These are phyloP conservation scores for Coptotermes formosanus DNA, from an alignment of 1,140 invertebrate species.

Conservation along the genomic window DNA sequence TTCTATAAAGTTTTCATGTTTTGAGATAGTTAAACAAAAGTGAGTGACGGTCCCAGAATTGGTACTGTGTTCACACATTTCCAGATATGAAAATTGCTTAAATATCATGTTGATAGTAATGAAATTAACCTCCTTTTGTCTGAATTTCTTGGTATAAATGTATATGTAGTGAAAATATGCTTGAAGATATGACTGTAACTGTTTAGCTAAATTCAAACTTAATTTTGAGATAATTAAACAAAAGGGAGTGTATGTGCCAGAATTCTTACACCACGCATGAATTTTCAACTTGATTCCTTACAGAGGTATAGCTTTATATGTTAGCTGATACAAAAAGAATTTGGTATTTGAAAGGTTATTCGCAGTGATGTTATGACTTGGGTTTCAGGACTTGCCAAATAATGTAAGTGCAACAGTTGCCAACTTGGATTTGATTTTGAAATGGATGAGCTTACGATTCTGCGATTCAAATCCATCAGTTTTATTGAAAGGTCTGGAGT, in stretches of 20 bases:
- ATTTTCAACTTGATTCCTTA: background rate
- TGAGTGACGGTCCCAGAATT: no score
- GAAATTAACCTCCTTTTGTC: no score
- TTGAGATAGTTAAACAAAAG: no score
- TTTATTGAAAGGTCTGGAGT: conserved; percentile 90
- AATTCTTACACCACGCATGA: background rate
- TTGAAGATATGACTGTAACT: no score
- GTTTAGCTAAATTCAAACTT: no score
- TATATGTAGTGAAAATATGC: no score
- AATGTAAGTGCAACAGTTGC: conserved; percentile 77
- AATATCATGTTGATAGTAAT: no score
- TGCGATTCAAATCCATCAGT: conserved; percentile 99
- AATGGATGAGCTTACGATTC: conserved; percentile 94
- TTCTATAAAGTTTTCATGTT: no score
- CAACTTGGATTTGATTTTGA: conserved; percentile 93
- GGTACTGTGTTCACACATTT: no score
- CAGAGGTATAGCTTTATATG: no score
- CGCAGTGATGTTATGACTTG: background rate
- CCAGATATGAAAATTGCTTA: no score
- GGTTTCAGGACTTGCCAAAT: conserved; percentile 64
- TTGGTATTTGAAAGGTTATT: background rate
- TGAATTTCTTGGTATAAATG: no score
- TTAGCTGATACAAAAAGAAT: background rate
- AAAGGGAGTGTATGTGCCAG: background rate
- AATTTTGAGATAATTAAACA: background rate